Evolutionary conservation across 2,113 vertebrate species (phyloP).

Genomic region (Dunckerocampus dactyliophorus): DNA sequence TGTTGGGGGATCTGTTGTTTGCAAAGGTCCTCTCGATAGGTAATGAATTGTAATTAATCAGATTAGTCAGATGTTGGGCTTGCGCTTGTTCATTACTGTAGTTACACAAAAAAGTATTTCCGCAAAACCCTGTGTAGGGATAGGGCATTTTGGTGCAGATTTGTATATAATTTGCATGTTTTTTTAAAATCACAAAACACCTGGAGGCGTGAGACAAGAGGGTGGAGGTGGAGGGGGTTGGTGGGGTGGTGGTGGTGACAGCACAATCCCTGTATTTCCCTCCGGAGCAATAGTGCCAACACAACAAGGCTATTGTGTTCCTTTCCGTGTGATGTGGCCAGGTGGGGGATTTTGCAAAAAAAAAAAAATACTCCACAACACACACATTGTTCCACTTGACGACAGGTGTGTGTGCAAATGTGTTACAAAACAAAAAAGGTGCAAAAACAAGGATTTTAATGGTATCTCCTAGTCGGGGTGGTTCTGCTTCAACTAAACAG

Average conservation of each 20-base stretch:
- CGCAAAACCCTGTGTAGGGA: background rate
- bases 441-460: background rate
- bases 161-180: background rate
- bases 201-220: background rate
- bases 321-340: conserved; percentile 35
- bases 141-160: background rate
- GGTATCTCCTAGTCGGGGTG: conserved; percentile 7
- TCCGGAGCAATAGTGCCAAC: conserved; percentile 25
- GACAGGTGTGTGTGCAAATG: conserved; percentile 24
- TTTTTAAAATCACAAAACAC: conserved; percentile 22
- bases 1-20: too few relatives aligned
- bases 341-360: conserved; percentile 11
- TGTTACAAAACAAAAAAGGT: background rate
- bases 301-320: conserved; percentile 54
- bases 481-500: conserved; percentile 43
- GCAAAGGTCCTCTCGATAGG: too few relatives aligned
- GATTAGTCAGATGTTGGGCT: background rate
- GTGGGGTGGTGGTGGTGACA: conserved; percentile 7
- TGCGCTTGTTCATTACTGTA: background rate
- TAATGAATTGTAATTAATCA: background rate
- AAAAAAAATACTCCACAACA: conserved; percentile 19
- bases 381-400: conserved; percentile 11
- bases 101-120: background rate
- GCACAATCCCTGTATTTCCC: conserved; percentile 37
- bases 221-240: background rate